Base-by-base conservation (phyloP, 2,113 vertebrate species). In the Nestor notabilis region DNA sequence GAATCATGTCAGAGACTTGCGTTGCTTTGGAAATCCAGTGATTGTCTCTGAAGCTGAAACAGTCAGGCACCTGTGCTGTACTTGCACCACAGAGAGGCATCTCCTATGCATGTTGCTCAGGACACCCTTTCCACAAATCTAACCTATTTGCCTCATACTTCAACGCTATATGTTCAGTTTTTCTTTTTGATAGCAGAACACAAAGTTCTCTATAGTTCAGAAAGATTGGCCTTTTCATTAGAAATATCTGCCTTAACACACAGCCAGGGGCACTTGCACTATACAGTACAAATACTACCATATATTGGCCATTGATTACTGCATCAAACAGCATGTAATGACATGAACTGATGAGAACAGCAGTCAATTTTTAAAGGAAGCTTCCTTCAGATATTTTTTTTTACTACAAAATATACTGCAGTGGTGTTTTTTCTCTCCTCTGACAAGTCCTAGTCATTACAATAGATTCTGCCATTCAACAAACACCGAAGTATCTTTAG, bases 241-340 rank as follows among this genome's bases (percentile, higher is more conserved):
- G 64, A 31, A 74, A 19, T 28, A 16, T 11, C 1, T 8, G 11
- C 5, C 5, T 49, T 16, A 39, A 68, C 6, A 35, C 3, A 15
- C 7, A 50, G 18, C 1, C 3, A 28, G 21, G 11, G 17, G 16
- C 44, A 13, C 3, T 56, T 37, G 2, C 72, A 27, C 24, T 49
- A 5, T 12, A 4, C 1, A 2, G 4, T 11, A 17, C 5, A 4
- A 82, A 39, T 39, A 13, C 15, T 29, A 23, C 16, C 25, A 4
- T 15, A 9, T 52, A 27, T 33, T 79, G 33, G 39, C 10, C n/a
- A 33, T 14, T 39, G 43, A 41, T 77, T 78, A 17, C 13, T 17
- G 33, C n/a, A 66, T 28, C 50, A 39, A 78, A 55, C 35, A 91
- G 35, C 37, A n/a, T 17, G 7, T 19, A n/a, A n/a, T 20, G 23